Evolutionary conservation across 92 coral and sea anemone species (phyloP).

Genomic region (Pocillopora grandis): DNA sequence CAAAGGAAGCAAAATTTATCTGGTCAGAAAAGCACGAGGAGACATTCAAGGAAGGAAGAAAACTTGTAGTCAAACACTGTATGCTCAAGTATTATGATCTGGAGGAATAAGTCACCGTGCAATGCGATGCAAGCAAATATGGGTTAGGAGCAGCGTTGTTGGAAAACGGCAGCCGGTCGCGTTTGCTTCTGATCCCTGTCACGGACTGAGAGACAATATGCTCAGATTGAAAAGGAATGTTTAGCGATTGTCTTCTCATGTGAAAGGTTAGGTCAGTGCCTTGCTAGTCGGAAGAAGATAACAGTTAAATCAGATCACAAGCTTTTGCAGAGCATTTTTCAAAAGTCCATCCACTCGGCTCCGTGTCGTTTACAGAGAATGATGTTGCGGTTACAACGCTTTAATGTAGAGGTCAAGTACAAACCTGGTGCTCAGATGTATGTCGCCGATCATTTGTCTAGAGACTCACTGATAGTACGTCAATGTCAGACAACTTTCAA

Average conservation of each 20-base stretch:
- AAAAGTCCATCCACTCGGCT: no score
- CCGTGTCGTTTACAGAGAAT: no score
- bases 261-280: conserved; percentile 25
- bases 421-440: no score
- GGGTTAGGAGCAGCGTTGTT: conserved; percentile 42
- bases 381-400: no score
- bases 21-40: conserved; percentile 44
- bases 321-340: conserved; percentile 24
- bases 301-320: conserved; percentile 48
- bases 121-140: conserved; percentile 23
- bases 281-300: conserved; percentile 32
- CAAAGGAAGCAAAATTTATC: conserved; percentile 33
- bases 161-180: conserved; percentile 55
- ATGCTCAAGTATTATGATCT: conserved; percentile 28
- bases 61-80: conserved; percentile 38
- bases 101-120: conserved; percentile 22
- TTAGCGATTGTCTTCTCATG: conserved; percentile 49
- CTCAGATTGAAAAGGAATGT: conserved; percentile 38
- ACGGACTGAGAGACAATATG: conserved; percentile 45
- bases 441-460: no score
- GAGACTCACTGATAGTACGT: no score
- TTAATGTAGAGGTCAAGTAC: no score
- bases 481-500: no score
- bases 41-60: conserved; percentile 26
- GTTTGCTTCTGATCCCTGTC: conserved; percentile 45